Conservation (phyloP, 2,113 vertebrate genomes). For the Proterorhinus semilunaris region DNA sequence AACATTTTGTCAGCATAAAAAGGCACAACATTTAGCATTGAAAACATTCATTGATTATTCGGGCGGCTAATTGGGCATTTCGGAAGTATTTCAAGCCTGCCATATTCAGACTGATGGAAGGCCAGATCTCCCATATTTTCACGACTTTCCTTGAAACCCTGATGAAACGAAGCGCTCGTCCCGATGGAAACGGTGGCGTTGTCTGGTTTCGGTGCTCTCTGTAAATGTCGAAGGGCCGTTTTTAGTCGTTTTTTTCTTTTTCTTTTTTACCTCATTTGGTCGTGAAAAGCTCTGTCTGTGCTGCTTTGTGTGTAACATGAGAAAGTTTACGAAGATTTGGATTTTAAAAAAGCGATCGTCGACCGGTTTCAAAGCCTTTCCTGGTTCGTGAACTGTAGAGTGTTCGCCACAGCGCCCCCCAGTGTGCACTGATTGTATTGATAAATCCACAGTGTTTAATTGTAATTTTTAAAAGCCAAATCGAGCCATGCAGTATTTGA, state of each 20-base stretch:
- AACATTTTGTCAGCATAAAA: too few species aligned
- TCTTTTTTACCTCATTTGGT: slow-evolving; percentile 2
- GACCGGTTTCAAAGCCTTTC: neutral
- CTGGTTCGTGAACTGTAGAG: neutral
- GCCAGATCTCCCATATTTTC: too few species aligned
- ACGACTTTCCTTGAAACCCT: too few species aligned
- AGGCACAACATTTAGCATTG: too few species aligned
- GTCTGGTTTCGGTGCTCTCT: slow-evolving; percentile 20
- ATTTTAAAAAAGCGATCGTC: neutral
- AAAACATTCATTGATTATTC: too few species aligned
- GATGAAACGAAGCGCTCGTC: too few species aligned
- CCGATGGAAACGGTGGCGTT: neutral
- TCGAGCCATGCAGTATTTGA: neutral
- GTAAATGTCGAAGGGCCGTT: slow-evolving; percentile 33
- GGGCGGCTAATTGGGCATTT: too few species aligned
- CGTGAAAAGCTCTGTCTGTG: slow-evolving; percentile 59
- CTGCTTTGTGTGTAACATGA: slow-evolving; percentile 68
- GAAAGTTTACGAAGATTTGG: slow-evolving; percentile 31
- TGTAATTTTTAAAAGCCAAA: neutral
- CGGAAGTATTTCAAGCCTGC: too few species aligned
- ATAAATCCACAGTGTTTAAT: neutral
- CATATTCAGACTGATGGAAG: too few species aligned
- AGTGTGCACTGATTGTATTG: neutral
- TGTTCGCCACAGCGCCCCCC: neutral
- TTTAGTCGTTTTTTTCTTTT: neutral